A percentile compares a stretch with the other conserved stretches of the same genome.
Conservation (phyloP, 2,113 vertebrate genomes). For the Lepus europaeus region DNA sequence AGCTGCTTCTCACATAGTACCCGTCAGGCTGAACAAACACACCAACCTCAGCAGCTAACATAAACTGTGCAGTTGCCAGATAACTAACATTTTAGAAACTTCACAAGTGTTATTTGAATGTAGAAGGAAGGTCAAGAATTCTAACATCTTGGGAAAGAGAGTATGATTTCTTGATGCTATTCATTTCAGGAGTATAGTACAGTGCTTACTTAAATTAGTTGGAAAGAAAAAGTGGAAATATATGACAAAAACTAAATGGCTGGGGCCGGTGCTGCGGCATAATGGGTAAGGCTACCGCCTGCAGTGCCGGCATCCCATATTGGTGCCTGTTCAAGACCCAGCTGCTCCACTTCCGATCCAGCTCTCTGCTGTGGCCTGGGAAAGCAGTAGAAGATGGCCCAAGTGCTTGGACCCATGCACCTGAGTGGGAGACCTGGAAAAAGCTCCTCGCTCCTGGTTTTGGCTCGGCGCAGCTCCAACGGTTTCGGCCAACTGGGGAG, state of each 20-base stretch:
- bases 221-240: neutral
- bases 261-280: no score
- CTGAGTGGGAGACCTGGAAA: no score
- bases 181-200: neutral
- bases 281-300: no score
- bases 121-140: constrained; percentile 29
- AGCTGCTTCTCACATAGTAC: neutral
- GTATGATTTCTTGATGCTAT: neutral
- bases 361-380: no score
- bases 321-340: no score
- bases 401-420: no score
- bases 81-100: constrained; percentile 38
- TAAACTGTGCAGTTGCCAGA: neutral
- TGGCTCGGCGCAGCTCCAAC: no score
- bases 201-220: neutral
- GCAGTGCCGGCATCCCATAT: no score
- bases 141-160: neutral
- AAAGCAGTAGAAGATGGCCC: no score
- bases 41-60: neutral
- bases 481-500: no score
- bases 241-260: neutral
- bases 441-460: no score
- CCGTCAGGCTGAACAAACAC: neutral
- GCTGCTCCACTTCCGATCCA: no score
- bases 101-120: neutral